Percentiles rank a stretch among this genome's conserved stretches.
These are phyloP conservation scores for Propithecus deckenii DNA, from an alignment of 2,797 vertebrate species.

Conservation along the genomic window DNA sequence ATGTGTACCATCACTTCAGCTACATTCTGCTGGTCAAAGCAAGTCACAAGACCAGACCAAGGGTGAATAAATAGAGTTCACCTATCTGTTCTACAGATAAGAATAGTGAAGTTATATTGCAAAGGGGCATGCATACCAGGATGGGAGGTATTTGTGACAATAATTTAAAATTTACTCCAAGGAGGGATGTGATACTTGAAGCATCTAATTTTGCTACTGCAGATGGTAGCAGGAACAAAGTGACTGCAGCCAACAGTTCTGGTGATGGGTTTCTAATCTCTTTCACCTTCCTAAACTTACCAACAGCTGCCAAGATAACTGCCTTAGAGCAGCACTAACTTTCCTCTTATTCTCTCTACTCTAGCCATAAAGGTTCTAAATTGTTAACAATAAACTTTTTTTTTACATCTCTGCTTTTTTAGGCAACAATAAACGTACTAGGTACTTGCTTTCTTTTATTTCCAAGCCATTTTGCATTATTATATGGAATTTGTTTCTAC, in stretches of 20 bases:
- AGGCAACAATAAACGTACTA: neutral
- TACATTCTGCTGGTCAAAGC: neutral
- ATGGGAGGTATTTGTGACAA: neutral
- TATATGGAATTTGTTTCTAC: neutral
- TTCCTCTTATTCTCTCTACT: neutral
- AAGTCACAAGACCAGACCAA: neutral
- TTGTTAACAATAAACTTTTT: neutral
- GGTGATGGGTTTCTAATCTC: neutral
- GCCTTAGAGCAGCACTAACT: neutral
- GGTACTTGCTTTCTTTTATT: neutral
- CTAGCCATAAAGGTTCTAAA: neutral
- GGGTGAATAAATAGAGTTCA: neutral
- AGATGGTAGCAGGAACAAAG: neutral
- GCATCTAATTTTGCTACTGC: neutral
- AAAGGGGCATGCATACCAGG: neutral
- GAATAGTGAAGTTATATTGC: neutral
- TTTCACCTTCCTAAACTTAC: neutral
- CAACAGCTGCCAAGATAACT: neutral
- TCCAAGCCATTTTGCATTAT: neutral
- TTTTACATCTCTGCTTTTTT: neutral
- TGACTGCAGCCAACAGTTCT: neutral
- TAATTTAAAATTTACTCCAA: neutral
- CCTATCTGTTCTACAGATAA: neutral
- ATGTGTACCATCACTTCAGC: neutral
- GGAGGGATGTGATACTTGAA: neutral